Conservation (phyloP, 2,888 invertebrate species). For the Pammene fasciana region DNA sequence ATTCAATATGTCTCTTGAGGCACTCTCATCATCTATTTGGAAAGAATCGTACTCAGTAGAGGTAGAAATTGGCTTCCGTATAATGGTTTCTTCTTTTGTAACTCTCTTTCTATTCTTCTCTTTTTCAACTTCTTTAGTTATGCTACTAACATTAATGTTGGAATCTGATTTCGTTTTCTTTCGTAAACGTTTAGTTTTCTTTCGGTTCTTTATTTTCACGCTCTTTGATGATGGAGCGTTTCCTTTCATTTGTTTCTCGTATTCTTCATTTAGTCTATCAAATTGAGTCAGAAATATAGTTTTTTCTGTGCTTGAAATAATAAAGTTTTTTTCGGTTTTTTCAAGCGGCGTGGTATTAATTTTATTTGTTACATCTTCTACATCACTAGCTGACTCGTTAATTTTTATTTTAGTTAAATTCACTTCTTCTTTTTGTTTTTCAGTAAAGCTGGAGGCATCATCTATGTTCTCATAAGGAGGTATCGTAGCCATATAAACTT, state of each 20-base stretch:
- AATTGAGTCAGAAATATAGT: neutral
- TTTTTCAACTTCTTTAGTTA: conserved; percentile 21
- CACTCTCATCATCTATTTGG: conserved; percentile 50
- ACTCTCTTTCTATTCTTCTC: conserved; percentile 9
- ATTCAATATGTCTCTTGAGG: conserved; percentile 1
- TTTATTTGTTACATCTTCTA: neutral
- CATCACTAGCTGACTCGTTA: neutral
- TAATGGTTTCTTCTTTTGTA: neutral
- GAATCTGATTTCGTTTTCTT: neutral
- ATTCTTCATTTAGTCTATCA: conserved; percentile 56
- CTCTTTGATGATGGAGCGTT: neutral
- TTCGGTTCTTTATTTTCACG: neutral
- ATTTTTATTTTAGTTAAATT: neutral
- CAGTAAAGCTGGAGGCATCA: neutral
- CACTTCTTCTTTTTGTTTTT: conserved; percentile 45
- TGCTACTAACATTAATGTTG: conserved; percentile 14
- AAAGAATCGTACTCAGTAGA: conserved; percentile 54
- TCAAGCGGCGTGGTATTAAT: neutral
- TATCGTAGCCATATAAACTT: conserved; percentile 35
- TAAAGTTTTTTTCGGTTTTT: neutral
- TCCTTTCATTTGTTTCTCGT: conserved; percentile 49
- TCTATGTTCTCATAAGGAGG: conserved; percentile 23
- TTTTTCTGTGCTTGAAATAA: neutral
- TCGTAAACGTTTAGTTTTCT: conserved; percentile 3
- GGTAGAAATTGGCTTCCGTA: conserved; percentile 39